These are phyloP conservation scores for chimpanzee (Pan troglodytes) DNA, from an alignment of 2,113 vertebrate genomes.

Conservation along the genomic window NHGRI_mPanTro3-v2.1_pri NC_086015.1:178815501-178816000, in stretches of 20 bases:
- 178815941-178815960: background rate
- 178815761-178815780: background rate
- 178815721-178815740: background rate
- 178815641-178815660: constrained; percentile 8
- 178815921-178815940: background rate
- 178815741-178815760: background rate
- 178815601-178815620: background rate
- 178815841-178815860: background rate
- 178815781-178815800: background rate
- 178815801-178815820: background rate
- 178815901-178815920: background rate
- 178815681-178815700: background rate
- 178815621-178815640: background rate
- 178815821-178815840: background rate
- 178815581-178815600: background rate
- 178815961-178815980: background rate
- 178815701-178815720: background rate
- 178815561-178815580: background rate
- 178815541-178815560: too few species aligned
- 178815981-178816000: background rate
- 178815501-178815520: background rate
- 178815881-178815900: background rate
- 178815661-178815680: background rate
- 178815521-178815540: too few species aligned
- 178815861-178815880: background rate